Conservation (phyloP, 2,113 vertebrate genomes). For the Percopsis transmontana region DNA sequence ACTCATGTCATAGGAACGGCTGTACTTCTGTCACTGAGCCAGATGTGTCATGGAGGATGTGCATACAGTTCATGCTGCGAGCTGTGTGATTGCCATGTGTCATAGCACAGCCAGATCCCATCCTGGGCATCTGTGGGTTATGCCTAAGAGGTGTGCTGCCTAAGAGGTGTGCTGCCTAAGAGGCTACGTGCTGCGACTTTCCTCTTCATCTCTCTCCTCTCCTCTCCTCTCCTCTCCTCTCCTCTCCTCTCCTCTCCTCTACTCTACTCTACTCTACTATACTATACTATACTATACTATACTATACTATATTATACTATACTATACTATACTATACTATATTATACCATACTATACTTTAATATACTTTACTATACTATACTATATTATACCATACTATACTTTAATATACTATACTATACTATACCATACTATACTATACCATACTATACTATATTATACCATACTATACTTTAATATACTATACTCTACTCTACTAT, state of each 20-base stretch:
- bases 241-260: neutral
- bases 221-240: neutral
- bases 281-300: too few species aligned
- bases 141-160: neutral
- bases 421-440: too few species aligned
- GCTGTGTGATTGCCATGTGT: slow-evolving; percentile 66
- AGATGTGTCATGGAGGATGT: slow-evolving; percentile 28
- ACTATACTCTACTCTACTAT: too few species aligned
- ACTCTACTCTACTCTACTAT: too few species aligned
- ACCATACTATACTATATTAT: too few species aligned
- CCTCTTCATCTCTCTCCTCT: slow-evolving; percentile 11
- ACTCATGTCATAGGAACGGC: slow-evolving; percentile 45
- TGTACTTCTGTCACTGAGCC: slow-evolving; percentile 41
- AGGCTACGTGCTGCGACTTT: slow-evolving; percentile 19
- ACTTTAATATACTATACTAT: too few species aligned
- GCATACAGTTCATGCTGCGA: slow-evolving; percentile 60
- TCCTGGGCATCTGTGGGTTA: slow-evolving; percentile 48
- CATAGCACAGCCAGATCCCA: slow-evolving; percentile 53
- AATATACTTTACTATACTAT: too few species aligned
- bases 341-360: too few species aligned
- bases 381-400: too few species aligned
- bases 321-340: too few species aligned
- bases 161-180: slow-evolving; percentile 29
- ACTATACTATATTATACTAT: too few species aligned
- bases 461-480: too few species aligned